Conservation (phyloP, 2,797 vertebrate species). For the Bovichtus variegatus region DNA sequence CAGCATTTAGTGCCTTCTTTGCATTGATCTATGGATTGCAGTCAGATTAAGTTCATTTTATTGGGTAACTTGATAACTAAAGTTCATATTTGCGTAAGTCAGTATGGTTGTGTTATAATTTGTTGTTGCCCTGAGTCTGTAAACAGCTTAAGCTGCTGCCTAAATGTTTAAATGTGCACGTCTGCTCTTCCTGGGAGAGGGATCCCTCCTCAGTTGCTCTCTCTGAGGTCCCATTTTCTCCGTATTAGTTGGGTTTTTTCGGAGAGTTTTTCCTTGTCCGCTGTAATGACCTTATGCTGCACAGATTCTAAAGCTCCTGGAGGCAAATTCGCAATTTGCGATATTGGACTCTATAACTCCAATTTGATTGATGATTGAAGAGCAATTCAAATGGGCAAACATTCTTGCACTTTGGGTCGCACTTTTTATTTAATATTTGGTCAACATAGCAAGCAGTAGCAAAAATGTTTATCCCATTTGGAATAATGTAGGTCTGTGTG, state of each 20-base stretch:
- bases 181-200: no score
- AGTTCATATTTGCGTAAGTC: not conserved
- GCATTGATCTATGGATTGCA: not conserved
- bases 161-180: no score
- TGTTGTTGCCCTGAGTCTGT: not conserved
- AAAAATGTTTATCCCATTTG: not conserved
- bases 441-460: not conserved
- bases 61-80: not conserved
- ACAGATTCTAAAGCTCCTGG: no score
- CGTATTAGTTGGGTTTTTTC: no score
- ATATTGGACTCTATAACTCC: no score
- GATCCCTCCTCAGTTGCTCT: no score
- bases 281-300: no score
- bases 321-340: no score
- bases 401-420: not conserved
- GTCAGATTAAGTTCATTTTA: not conserved
- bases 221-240: no score
- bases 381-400: not conserved
- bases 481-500: not conserved
- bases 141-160: not conserved
- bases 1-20: not conserved
- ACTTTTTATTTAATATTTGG: not conserved
- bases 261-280: no score
- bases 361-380: not conserved
- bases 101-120: not conserved